Evolutionary conservation across 2,797 vertebrate genomes (phyloP).

Genomic region (Heterohyrax brucei): DNA sequence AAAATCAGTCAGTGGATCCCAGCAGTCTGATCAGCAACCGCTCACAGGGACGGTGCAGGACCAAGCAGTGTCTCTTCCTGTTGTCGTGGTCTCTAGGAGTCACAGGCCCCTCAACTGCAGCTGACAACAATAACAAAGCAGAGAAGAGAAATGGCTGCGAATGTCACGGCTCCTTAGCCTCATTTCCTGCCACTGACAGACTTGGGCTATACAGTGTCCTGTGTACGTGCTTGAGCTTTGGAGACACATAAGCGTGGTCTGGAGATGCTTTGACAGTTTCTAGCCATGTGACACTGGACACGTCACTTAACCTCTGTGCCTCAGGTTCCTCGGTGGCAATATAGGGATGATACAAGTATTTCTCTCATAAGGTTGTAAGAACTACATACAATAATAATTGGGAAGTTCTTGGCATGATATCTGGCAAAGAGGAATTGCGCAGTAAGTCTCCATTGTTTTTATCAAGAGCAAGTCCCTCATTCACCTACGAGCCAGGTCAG

Average conservation of each 20-base stretch:
- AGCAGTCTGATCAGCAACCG: too few relatives aligned
- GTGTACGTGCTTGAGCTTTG: rapidly evolving
- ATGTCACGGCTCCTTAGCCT: rapidly evolving
- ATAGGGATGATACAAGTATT: neutral
- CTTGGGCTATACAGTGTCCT: rapidly evolving
- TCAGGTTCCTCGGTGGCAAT: neutral
- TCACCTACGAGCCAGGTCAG: neutral
- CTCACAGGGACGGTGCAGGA: neutral
- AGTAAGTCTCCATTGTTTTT: neutral
- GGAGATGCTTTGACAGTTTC: neutral
- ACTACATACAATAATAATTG: neutral
- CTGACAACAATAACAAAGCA: neutral
- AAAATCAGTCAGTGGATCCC: neutral
- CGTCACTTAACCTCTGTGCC: neutral
- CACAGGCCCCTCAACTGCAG: neutral
- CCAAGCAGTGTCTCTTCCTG: neutral
- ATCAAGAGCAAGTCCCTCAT: neutral
- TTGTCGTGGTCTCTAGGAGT: neutral
- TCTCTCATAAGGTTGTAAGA: neutral
- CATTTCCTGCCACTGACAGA: rapidly evolving
- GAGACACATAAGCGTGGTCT: too few relatives aligned
- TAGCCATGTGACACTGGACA: neutral
- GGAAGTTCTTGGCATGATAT: neutral
- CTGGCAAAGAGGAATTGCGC: neutral
- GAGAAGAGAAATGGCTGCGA: neutral